Percentiles rank a stretch among this genome's conserved stretches.
Evolutionary conservation across 2,113 vertebrate species (phyloP).

Genomic region (Acanthisitta chloris): DNA sequence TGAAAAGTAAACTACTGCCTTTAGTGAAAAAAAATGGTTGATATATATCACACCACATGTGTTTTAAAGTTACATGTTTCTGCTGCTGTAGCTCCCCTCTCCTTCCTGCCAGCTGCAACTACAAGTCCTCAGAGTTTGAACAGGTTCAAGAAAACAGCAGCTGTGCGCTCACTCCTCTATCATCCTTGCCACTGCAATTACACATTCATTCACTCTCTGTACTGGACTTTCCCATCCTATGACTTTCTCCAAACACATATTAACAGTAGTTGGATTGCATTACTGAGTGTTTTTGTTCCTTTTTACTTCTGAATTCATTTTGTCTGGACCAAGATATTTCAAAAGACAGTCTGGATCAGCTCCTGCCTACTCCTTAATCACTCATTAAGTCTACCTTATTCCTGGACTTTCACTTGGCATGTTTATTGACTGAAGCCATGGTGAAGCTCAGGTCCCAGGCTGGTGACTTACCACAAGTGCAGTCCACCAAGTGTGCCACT

Average conservation of each 20-base stretch:
- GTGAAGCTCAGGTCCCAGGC: neutral
- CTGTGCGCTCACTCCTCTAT: neutral
- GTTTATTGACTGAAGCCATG: neutral
- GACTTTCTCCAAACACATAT: neutral
- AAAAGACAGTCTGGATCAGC: neutral
- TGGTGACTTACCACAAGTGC: neutral
- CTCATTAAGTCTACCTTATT: neutral
- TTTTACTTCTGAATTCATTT: neutral
- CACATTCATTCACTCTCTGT: neutral
- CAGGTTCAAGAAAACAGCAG: neutral
- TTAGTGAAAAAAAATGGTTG: neutral
- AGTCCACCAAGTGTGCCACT: neutral
- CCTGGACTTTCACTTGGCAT: neutral
- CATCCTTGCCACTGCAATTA: neutral
- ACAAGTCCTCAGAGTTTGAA: neutral
- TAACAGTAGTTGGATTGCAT: neutral
- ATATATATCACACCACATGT: rapidly evolving
- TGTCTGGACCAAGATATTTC: neutral
- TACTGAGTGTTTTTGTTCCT: neutral
- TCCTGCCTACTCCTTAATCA: neutral
- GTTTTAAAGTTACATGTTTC: neutral
- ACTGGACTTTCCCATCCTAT: neutral
- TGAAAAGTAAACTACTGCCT: neutral
- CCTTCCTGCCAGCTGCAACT: neutral
- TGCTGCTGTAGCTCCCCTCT: neutral